phyloP scores from a whole-genome alignment of 2,888 invertebrate genomes.

The Lucinisca nassula region DNA sequence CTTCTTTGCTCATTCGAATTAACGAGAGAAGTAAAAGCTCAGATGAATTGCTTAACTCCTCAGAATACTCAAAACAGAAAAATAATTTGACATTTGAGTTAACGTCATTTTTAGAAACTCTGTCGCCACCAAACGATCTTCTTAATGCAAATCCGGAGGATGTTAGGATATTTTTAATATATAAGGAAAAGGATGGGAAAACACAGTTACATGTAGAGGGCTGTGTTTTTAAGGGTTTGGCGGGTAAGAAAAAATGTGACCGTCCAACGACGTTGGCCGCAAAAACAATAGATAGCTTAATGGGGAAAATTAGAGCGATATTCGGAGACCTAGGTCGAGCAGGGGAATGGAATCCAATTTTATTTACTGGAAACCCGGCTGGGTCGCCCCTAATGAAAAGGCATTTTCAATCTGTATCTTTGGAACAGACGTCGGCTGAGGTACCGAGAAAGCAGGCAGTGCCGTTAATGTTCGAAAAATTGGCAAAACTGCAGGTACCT shows the following conservation, averaged over 20 bases:
- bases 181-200: background rate
- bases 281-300: background rate
- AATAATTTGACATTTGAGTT: background rate
- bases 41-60: background rate
- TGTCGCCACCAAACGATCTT: background rate
- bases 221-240: background rate
- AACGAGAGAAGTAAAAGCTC: background rate
- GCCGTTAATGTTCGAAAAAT: constrained; percentile 6
- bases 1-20: background rate
- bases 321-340: background rate
- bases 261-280: background rate
- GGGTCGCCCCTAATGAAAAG: background rate
- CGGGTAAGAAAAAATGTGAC: background rate
- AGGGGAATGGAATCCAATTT: background rate
- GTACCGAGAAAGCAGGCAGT: background rate
- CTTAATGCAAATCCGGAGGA: background rate
- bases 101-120: background rate
- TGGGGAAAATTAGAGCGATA: background rate
- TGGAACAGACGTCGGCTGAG: background rate
- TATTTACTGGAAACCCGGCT: background rate
- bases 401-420: background rate
- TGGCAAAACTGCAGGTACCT: too few relatives aligned
- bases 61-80: constrained; percentile 11
- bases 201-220: background rate
- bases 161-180: background rate